phyloP scores from a whole-genome alignment of 2,797 vertebrate genomes.

The Falco biarmicus region DNA sequence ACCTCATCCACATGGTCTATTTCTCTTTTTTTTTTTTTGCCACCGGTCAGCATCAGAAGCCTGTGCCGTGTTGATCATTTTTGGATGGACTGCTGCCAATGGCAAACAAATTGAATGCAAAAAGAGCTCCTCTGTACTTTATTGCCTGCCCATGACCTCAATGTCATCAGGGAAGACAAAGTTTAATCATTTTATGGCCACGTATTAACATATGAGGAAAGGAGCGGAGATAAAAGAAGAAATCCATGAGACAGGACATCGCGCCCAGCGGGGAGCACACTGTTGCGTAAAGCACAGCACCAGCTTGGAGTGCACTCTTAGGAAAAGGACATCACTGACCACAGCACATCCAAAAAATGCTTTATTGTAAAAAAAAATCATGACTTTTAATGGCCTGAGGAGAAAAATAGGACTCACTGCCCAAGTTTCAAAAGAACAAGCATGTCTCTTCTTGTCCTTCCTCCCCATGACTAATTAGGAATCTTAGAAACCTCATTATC shows the following conservation, averaged over 20 bases:
- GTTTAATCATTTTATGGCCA: not conserved
- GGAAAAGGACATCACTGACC: not conserved
- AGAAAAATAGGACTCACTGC: not conserved
- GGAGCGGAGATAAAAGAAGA: not conserved
- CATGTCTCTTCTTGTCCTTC: not conserved
- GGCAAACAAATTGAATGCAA: not conserved
- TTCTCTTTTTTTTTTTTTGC: not conserved
- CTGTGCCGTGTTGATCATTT: not conserved
- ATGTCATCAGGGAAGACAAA: not conserved
- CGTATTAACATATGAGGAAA: not conserved
- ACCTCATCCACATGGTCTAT: not conserved
- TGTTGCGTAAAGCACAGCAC: rapidly evolving
- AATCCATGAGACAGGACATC: not conserved
- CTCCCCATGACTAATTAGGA: not conserved
- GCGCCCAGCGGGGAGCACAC: not conserved
- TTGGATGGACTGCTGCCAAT: not conserved
- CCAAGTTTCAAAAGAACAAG: not conserved
- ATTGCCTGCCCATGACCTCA: not conserved
- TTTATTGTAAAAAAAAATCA: not conserved
- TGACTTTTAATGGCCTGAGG: not conserved
- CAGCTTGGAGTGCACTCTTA: not conserved
- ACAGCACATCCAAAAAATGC: not conserved
- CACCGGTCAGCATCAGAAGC: not conserved
- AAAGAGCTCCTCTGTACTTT: not conserved
- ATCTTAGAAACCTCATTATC: not conserved